Evolutionary conservation across 2,888 invertebrate species (phyloP), one percentile per base, ranked within the genome.

Genomic region (Nebria brevicollis): DNA sequence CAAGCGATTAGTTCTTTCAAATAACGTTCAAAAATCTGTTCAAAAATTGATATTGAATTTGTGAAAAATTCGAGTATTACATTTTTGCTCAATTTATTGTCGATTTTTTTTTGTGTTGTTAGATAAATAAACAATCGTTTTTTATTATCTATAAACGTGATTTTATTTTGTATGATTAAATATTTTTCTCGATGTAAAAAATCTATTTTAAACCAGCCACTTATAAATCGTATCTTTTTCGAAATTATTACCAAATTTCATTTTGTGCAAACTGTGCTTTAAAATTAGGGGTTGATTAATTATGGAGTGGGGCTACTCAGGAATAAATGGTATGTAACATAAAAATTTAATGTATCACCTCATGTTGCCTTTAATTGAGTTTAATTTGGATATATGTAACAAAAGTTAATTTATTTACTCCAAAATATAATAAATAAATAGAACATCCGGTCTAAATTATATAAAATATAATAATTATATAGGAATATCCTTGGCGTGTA

Each of bases 301-400:
- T 73, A 73, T 73, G 73, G 73, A 34, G 43, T 73, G 73, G 73
- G 26, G 73, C 26, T 73, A 73, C 41, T 41, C 73, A n/a, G 73
- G 73, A 15, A 41, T 15, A n/a, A 73, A 26, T 73, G 73, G 73
- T 73, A 34, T 41, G 73, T 73, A 70, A 25, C 25, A 25, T 20
- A 20, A 20, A 20, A 20, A 1, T 20, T 20, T 20, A 20, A 20
- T 34, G 34, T 34, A 34, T 34, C 34, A 34, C 34, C 20, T 20
- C 34, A 34, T 5, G 34, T 34, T 34, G 34, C 34, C 34, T 34
- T 5, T 34, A 34, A 34, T 34, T 34, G 34, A 34, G 34, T 2
- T 2, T 34, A 34, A 34, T 34, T 4, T 4, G 5, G 34, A 4
- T 34, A 4, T 34, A 34, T 2, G 5, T 34, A 34, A 34, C 34